Evolutionary conservation across 2,888 invertebrate species (phyloP).

Genomic region (Euproctis similis): DNA sequence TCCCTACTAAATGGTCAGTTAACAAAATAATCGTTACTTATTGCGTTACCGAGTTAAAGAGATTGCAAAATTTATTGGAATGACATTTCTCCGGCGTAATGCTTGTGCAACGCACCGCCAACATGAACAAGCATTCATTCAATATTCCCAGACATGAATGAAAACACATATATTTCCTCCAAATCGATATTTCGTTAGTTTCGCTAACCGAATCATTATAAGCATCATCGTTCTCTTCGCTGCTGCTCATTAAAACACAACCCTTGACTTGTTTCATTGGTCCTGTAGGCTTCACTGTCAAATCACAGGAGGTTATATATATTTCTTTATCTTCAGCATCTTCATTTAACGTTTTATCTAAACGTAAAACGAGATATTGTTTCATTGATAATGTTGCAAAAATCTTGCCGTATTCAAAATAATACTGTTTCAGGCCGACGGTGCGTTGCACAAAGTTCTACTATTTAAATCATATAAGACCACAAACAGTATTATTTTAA

Average conservation of each 20-base stretch:
- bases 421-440: slow-evolving; percentile 44
- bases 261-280: slow-evolving; percentile 38
- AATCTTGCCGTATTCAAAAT: slow-evolving; percentile 35
- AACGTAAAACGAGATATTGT: slow-evolving; percentile 16
- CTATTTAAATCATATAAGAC: slow-evolving; percentile 25
- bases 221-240: slow-evolving; percentile 25
- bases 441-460: slow-evolving; percentile 47
- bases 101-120: slow-evolving; percentile 60
- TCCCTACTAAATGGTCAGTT: too few species aligned
- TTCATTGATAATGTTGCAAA: slow-evolving; percentile 1
- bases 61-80: slow-evolving; percentile 36
- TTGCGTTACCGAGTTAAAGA: slow-evolving; percentile 52
- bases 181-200: slow-evolving; percentile 20
- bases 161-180: slow-evolving; percentile 46
- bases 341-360: slow-evolving; percentile 27
- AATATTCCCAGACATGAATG: slow-evolving; percentile 29
- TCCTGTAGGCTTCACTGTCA: slow-evolving; percentile 32
- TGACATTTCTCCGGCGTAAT: slow-evolving; percentile 35
- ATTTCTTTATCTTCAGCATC: slow-evolving; percentile 43
- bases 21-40: too few species aligned
- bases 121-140: slow-evolving; percentile 39
- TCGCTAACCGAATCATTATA: slow-evolving; percentile 7
- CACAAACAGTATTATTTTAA: slow-evolving; percentile 53
- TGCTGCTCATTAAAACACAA: slow-evolving; percentile 37
- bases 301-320: slow-evolving; percentile 50